Evolutionary conservation across 2,797 vertebrate genomes (phyloP).

Genomic region (Coilia nasus): DNA sequence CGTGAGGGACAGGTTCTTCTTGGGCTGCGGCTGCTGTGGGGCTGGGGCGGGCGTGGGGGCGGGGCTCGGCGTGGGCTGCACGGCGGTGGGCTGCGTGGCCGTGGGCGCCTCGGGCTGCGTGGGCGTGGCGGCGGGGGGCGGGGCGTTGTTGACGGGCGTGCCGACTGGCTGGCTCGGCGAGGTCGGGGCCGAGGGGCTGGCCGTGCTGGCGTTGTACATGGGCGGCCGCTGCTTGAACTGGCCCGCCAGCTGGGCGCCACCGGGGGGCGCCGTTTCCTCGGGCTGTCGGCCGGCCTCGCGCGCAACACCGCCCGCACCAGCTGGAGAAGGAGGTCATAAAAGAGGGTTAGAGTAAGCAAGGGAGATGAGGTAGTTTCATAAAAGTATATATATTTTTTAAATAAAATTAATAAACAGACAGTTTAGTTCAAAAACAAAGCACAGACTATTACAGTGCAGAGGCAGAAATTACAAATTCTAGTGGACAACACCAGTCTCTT

Average conservation of each 20-base stretch:
- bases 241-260: constrained; percentile 75
- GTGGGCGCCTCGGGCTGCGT: constrained; percentile 75
- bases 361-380: too few species aligned
- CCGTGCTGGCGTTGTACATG: constrained; percentile 91
- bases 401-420: too few species aligned
- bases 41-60: constrained; percentile 70
- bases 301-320: constrained; percentile 81
- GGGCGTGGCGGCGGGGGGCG: constrained; percentile 79
- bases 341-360: too few species aligned
- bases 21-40: constrained; percentile 83
- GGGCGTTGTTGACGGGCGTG: constrained; percentile 78
- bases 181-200: constrained; percentile 77
- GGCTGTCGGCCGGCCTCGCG: constrained; percentile 85
- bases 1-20: constrained; percentile 93
- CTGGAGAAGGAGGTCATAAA: too few species aligned
- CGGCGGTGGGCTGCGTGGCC: constrained; percentile 74
- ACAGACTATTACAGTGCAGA: too few species aligned
- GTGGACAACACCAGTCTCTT: too few species aligned
- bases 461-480: too few species aligned
- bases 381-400: too few species aligned
- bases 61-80: constrained; percentile 70
- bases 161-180: constrained; percentile 73
- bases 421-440: too few species aligned
- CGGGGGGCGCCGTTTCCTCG: constrained; percentile 82
- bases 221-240: constrained; percentile 96